phyloP scores from a whole-genome alignment of 2,888 invertebrate genomes.

The Lissocephala sabroskyi region DNA sequence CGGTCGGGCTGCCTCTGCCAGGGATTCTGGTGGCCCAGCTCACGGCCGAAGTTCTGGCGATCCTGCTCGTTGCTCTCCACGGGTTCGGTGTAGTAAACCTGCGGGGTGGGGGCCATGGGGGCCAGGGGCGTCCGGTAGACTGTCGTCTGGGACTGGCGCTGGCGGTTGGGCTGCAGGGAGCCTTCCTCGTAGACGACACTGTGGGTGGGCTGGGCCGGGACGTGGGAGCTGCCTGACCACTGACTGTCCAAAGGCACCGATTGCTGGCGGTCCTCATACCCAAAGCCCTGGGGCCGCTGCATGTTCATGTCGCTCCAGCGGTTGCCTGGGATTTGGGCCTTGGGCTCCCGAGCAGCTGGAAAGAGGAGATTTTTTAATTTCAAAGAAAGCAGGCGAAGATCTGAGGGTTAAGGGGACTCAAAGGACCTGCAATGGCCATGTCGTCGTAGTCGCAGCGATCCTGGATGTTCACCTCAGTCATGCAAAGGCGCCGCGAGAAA shows the following conservation, averaged over 20 bases:
- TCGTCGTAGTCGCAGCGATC: constrained; percentile 36
- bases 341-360: constrained; percentile 41
- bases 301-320: constrained; percentile 68
- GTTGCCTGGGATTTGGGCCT: constrained; percentile 29
- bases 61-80: constrained; percentile 47
- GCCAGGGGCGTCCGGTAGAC: constrained; percentile 56
- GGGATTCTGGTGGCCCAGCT: constrained; percentile 22
- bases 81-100: constrained; percentile 63
- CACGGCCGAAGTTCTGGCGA: constrained; percentile 47
- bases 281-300: constrained; percentile 58
- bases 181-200: constrained; percentile 58
- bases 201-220: constrained; percentile 41
- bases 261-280: constrained; percentile 18
- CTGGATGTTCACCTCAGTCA: constrained; percentile 72
- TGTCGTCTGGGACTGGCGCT: constrained; percentile 45
- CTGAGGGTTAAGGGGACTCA: too few relatives aligned
- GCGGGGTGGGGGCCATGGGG: constrained; percentile 40
- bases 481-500: constrained; percentile 73
- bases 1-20: constrained; percentile 26
- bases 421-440: too few relatives aligned
- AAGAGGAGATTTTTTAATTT: too few relatives aligned
- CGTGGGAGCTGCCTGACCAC: constrained; percentile 41
- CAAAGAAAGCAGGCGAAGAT: too few relatives aligned
- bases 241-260: constrained; percentile 6
- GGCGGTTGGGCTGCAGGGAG: constrained; percentile 65